Evolutionary conservation across 1,140 invertebrate genomes (phyloP), one percentile per base, ranked within the genome.

Genomic region (Thereuonema tuberculata): DNA sequence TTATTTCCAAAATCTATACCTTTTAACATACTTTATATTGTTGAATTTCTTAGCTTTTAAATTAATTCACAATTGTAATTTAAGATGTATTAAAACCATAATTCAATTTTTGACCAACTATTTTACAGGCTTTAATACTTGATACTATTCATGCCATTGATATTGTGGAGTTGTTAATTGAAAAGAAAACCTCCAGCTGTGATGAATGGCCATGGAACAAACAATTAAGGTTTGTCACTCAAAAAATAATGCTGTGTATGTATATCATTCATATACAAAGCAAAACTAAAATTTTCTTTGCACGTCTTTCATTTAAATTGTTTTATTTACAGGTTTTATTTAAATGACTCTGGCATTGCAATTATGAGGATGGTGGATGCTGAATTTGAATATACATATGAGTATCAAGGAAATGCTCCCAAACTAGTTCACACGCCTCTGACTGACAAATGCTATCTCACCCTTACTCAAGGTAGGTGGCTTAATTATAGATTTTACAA

Each of bases 401-500:
- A 99, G 73, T 99, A 98, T 74, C 87, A 98, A 69, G 95, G 95
- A 21, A 89, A 92, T 74, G 82, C 84, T 46, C 82, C 85, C 48
- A 92, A 91, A 75, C 77, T 98, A 57, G 94, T 98, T 0, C 84
- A 93, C 68, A 98, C 94, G 0, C 84, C 88, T 21, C 76, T 97
- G 20, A 96, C 93, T 1, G 93, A 98, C 71, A 89, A 93, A 70
- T 98, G 94, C 71, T 98, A 94, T 74, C 77, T 98, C 21, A 94
- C 93, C 24, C 75, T 98, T 29, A 95, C 90, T 20, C 93, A 98
- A 80, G 85, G 82, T 69, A 65, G 17, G 23, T 27, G 14, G n/a
- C n/a, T n/a, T n/a, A n/a, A n/a, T n/a, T n/a, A n/a, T 31, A 12
- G 15, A 21, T 21, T n/a, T n/a, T n/a, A n/a, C n/a, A n/a, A n/a